A percentile compares a stretch with the other conserved stretches of the same genome.
Conservation (phyloP, 1,140 invertebrate species). For the Choristoneura fumiferana region DNA sequence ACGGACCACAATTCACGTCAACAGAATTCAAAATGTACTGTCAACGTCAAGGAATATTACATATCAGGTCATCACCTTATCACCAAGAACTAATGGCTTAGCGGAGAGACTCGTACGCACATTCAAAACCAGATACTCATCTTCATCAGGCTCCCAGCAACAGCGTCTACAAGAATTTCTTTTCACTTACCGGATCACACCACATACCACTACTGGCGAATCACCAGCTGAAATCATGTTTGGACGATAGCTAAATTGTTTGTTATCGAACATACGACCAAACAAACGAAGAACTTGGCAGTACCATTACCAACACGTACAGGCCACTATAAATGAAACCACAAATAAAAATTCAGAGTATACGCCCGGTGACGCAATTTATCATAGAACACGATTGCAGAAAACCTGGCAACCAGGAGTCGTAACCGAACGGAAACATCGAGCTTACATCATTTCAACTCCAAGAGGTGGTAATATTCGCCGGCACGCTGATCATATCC, state of each 20-base stretch:
- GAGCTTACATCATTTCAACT: neutral
- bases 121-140: too few species aligned
- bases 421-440: neutral
- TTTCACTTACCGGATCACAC: too few species aligned
- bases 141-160: too few species aligned
- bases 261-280: neutral
- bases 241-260: neutral
- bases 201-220: too few species aligned
- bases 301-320: neutral
- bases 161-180: too few species aligned
- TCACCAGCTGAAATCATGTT: neutral
- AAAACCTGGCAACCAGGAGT: neutral
- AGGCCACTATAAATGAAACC: neutral
- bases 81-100: too few species aligned
- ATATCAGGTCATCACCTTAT: too few species aligned
- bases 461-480: neutral
- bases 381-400: neutral
- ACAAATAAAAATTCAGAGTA: neutral
- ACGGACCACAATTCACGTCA: too few species aligned
- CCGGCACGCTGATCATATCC: slow-evolving; percentile 1
- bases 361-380: neutral
- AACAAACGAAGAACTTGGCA: neutral
- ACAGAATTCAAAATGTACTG: too few species aligned
- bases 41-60: too few species aligned
- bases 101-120: too few species aligned